phyloP scores from a whole-genome alignment of 2,113 vertebrate genomes.

The Vulpes ferrilata region DNA sequence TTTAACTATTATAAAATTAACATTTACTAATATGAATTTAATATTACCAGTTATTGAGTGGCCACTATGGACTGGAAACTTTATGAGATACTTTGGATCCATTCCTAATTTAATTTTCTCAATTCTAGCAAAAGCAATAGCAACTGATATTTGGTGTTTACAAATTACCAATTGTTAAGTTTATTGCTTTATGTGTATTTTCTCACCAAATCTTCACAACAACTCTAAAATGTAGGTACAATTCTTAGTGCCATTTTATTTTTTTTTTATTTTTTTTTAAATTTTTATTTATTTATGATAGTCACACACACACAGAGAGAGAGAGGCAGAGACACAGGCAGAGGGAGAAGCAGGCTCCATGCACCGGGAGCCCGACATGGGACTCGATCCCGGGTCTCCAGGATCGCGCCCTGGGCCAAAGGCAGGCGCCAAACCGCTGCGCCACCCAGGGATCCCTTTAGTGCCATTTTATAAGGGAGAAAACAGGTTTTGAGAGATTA shows the following conservation, averaged over 20 bases:
- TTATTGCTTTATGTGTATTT: conserved; percentile 56
- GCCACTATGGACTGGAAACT: neutral
- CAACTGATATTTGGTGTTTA: conserved; percentile 45
- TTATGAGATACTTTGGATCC: conserved; percentile 12
- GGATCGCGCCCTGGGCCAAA: too few species aligned
- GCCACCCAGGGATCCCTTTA: too few species aligned
- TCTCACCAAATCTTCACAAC: conserved; percentile 40
- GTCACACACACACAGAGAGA: too few species aligned
- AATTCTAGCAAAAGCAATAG: conserved; percentile 33
- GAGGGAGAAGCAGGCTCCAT: too few species aligned
- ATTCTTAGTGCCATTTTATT: conserved; percentile 46
- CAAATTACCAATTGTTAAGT: conserved; percentile 11
- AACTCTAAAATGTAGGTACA: neutral
- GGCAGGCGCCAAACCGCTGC: too few species aligned
- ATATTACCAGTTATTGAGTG: conserved; percentile 19
- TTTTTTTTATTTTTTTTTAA: too few species aligned
- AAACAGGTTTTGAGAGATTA: conserved; percentile 54
- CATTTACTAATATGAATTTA: conserved; percentile 52
- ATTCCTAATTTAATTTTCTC: conserved; percentile 57
- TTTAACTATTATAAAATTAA: conserved; percentile 54
- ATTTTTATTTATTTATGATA: too few species aligned
- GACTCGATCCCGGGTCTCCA: too few species aligned
- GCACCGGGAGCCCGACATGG: too few species aligned
- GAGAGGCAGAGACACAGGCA: too few species aligned
- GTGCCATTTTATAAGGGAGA: conserved; percentile 33